Evolutionary conservation across 2,113 vertebrate species (phyloP), one percentile per base, ranked within the genome.

Genomic region (Perccottus glenii): DNA sequence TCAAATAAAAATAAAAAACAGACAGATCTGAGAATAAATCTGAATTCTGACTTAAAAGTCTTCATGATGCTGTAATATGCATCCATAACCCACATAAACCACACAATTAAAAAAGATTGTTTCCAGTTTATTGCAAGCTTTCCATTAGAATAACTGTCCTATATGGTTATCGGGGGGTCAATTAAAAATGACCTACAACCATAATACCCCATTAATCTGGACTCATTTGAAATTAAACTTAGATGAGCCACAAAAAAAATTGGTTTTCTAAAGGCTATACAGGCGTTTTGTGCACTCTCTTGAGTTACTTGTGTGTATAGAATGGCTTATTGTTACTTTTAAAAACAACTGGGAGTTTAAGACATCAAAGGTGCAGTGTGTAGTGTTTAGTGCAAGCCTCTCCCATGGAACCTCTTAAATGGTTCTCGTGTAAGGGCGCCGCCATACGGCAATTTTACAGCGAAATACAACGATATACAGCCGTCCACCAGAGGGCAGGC

Each of bases 221-320:
- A 33, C 52, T 53, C 32, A 53, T 53, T 53, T 55, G 14, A 55
- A 55, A 55, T 38, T 36, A 55, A 55, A 55, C 33, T 55, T 55
- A 8, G 32, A 55, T 55, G 36, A 55, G 33, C 36, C 12, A 2
- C 33, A 4, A 7, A 36, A 33, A 55, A 36, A 38, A 55, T 3
- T 15, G 52, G 3, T n/a, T 55, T 9, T 38, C 52, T 36, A n/a
- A 15, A 55, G 33, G 51, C 50, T 52, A 33, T 11, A 46, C 32
- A 35, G 10, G 33, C 48, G n/a, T 36, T n/a, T n/a, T 6, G 14
- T n/a, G n/a, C 11, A 33, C 5, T 36, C 33, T 8, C 8, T 8
- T 40, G 8, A 36, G 33, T 55, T 36, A 27, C 19, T 27, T 27
- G 19, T 27, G 19, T 27, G 19, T 27, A 3, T 27, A 27, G 19